Evolutionary conservation across 2,113 vertebrate genomes (phyloP).

Genomic region (Poicephalus gulielmi): DNA sequence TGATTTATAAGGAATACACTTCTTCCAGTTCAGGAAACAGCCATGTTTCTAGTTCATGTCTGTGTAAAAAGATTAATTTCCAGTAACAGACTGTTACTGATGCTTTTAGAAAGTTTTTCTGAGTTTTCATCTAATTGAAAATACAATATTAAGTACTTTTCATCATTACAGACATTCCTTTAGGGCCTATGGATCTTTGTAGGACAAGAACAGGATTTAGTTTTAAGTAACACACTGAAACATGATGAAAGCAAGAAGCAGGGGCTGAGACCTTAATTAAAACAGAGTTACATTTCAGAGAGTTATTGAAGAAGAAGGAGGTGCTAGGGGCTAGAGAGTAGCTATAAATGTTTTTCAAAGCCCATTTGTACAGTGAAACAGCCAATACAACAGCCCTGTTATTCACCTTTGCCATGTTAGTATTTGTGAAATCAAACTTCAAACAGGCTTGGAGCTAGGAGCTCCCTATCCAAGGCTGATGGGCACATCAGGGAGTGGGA

Average conservation of each 20-base stretch:
- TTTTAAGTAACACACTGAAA: conserved; percentile 1
- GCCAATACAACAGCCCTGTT: neutral
- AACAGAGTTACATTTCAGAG: conserved; percentile 45
- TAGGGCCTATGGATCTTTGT: conserved; percentile 16
- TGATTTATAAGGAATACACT: neutral
- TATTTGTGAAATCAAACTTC: neutral
- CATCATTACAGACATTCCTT: conserved; percentile 21
- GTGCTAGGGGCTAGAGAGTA: conserved; percentile 24
- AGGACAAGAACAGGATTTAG: conserved; percentile 35
- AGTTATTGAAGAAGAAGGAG: conserved; percentile 46
- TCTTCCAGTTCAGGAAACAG: neutral
- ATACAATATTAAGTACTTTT: conserved; percentile 19
- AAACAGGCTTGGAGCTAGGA: neutral
- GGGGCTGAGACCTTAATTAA: conserved; percentile 62
- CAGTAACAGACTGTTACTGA: neutral
- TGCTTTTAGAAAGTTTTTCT: conserved; percentile 18
- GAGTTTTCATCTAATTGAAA: conserved; percentile 31
- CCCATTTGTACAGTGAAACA: neutral
- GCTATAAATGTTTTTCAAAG: conserved; percentile 40
- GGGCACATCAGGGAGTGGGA: neutral
- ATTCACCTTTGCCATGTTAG: neutral
- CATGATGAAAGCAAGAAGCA: conserved; percentile 47
- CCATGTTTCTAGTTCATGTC: neutral
- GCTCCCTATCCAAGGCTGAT: neutral
- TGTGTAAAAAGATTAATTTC: neutral